Evolutionary conservation across 2,113 vertebrate genomes (phyloP), one percentile per base, ranked within the genome.

Genomic region (Myotis yumanensis): DNA sequence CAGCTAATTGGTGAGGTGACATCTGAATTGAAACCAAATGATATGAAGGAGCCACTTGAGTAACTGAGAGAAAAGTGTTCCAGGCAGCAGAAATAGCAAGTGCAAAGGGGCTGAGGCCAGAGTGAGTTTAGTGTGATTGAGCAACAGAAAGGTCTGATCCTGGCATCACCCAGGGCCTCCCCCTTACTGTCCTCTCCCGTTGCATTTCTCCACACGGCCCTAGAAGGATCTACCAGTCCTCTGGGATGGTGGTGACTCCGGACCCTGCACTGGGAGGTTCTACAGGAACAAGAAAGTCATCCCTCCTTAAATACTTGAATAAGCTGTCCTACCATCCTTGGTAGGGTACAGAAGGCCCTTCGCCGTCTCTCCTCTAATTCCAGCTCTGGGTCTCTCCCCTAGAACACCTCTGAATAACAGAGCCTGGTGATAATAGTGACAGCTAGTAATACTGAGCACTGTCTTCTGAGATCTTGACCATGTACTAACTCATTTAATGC

Each of bases 121-220:
- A 84, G 54, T 37, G 54, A 75, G 20, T 62, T 62, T 25, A 68
- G 16, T 8, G 32, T 52, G 14, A 89, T 30, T 40, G 46, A 59
- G 51, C 15, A 71, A 69, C 4, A 57, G 37, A 86, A 68, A 28
- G 73, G 7, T 46, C 25, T 2, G 4, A 32, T 25, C 14, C 35
- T 73, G 46, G 2, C 79, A 10, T 37, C 18, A 43, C 16, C 4
- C 22, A 15, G 46, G 18, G 54, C 11, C 5, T 1, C 51, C 59
- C 5, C 48, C 8, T 11, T n/a, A 3, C 64, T 14, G 69, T 52
- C 68, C 40, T 89, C 9, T 87, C 48, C 66, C 51, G 6, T 0
- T 84, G 84, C 71, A 73, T 64, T 95, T 95, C 89, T 83, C 54
- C 14, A 75, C 16, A 28, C 28, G 7, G 32, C 91, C 94, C 94